Conservation (phyloP, 2,797 vertebrate species). For the Mionectes olivaceus region DNA sequence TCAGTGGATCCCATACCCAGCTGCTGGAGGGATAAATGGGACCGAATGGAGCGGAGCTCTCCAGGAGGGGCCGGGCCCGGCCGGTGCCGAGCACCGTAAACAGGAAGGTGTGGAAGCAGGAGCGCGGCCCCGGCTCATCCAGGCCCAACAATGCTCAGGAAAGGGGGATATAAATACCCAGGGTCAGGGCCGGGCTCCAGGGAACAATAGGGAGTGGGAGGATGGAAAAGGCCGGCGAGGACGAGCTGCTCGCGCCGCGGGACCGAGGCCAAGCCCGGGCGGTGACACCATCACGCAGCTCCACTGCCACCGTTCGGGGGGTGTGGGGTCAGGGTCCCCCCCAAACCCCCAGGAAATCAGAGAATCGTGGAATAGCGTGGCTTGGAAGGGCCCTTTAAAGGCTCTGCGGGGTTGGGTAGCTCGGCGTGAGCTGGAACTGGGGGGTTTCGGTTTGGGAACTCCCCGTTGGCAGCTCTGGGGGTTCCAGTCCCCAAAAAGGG, state of each 20-base stretch:
- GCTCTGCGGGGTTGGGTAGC: too few species aligned
- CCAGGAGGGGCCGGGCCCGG: neutral
- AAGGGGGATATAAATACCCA: conserved; percentile 79
- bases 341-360: neutral
- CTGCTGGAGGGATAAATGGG: neutral
- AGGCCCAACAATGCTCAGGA: conserved; percentile 78
- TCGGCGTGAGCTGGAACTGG: neutral
- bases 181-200: conserved; percentile 74
- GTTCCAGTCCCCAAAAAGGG: neutral
- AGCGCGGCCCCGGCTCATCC: conserved; percentile 59
- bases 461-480: accelerated
- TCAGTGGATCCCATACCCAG: accelerated
- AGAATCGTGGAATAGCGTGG: neutral
- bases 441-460: neutral
- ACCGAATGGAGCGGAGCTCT: accelerated
- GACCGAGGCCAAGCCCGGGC: neutral
- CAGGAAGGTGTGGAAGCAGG: conserved; percentile 79
- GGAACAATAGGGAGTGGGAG: conserved; percentile 73
- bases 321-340: neutral
- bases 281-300: accelerated
- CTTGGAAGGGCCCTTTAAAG: neutral
- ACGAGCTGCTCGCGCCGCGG: accelerated
- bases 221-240: conserved; percentile 40
- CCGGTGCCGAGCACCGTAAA: conserved; percentile 70
- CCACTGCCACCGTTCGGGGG: accelerated